phyloP scores from a whole-genome alignment of 2,888 invertebrate genomes.

The Drosophila dives region DNA sequence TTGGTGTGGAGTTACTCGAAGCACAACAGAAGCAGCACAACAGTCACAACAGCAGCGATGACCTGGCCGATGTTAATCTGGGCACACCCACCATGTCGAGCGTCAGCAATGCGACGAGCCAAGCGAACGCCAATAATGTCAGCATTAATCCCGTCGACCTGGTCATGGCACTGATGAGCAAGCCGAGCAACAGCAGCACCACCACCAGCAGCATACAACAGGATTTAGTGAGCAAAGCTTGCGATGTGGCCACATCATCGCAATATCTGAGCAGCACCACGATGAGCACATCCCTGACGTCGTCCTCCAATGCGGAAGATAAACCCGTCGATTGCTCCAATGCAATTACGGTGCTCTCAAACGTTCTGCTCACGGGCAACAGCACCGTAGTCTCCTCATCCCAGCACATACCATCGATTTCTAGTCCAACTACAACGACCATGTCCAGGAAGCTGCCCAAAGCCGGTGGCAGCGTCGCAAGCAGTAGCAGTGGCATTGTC shows the following conservation, averaged over 20 bases:
- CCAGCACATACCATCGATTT: conserved; percentile 83
- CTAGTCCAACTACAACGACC: conserved; percentile 83
- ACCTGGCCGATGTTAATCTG: conserved; percentile 22
- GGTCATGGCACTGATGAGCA: conserved; percentile 87
- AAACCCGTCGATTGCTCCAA: conserved; percentile 69
- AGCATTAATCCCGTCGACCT: conserved; percentile 87
- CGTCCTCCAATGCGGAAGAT: conserved; percentile 63
- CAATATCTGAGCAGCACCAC: conserved; percentile 71
- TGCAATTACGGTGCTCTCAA: conserved; percentile 82
- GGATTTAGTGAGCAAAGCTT: conserved; percentile 76
- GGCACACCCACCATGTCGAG: conserved; percentile 51
- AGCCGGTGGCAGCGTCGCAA: conserved; percentile 76
- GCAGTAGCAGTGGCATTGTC: conserved; percentile 70
- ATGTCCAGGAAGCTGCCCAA: conserved; percentile 78
- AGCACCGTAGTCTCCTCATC: conserved; percentile 59
- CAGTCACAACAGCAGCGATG: conserved; percentile 47
- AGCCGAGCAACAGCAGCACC: conserved; percentile 62
- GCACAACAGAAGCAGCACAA: conserved; percentile 48
- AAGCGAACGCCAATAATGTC: conserved; percentile 85
- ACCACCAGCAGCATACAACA: conserved; percentile 57
- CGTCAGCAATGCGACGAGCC: conserved; percentile 84
- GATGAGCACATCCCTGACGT: conserved; percentile 54
- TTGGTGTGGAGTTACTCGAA: conserved; percentile 51
- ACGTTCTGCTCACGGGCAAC: conserved; percentile 78
- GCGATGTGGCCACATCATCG: conserved; percentile 63